A percentile compares a stretch with the other conserved stretches of the same genome.
Evolutionary conservation across 1,140 invertebrate species (phyloP).

Genomic region (Hestina assimilis): DNA sequence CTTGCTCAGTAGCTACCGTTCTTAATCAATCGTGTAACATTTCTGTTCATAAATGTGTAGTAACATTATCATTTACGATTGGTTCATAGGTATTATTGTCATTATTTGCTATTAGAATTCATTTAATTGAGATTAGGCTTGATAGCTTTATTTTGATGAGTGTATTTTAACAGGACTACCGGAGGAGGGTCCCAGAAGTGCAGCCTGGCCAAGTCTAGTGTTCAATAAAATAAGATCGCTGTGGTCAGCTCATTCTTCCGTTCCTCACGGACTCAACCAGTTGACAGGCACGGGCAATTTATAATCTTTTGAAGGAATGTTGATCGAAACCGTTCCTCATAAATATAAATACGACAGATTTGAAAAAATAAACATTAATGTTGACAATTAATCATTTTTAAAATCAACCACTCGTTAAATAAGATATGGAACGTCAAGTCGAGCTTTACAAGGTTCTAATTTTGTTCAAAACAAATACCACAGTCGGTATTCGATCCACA

Average conservation of each 20-base stretch:
- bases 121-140: no score
- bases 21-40: constrained; percentile 47
- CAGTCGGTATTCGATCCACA: constrained; percentile 56
- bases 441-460: constrained; percentile 39
- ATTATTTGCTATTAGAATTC: constrained; percentile 7
- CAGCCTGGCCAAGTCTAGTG: constrained; percentile 86
- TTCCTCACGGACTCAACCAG: constrained; percentile 87
- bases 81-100: constrained; percentile 30
- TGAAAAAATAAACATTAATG: neutral
- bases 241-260: constrained; percentile 86
- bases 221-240: constrained; percentile 92
- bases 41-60: constrained; percentile 48
- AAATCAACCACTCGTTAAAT: neutral
- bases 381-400: neutral
- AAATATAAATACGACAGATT: neutral
- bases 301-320: constrained; percentile 51
- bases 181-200: constrained; percentile 67
- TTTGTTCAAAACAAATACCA: constrained; percentile 47
- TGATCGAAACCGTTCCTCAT: constrained; percentile 27
- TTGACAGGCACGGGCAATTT: constrained; percentile 80
- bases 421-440: constrained; percentile 19
- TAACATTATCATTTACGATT: constrained; percentile 37
- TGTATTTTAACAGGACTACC: constrained; percentile 64
- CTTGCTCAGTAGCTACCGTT: constrained; percentile 44
- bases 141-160: constrained; percentile 25